These are phyloP conservation scores for Aporophyla nigra DNA, from an alignment of 2,888 invertebrate species.

Conservation along the genomic window DNA sequence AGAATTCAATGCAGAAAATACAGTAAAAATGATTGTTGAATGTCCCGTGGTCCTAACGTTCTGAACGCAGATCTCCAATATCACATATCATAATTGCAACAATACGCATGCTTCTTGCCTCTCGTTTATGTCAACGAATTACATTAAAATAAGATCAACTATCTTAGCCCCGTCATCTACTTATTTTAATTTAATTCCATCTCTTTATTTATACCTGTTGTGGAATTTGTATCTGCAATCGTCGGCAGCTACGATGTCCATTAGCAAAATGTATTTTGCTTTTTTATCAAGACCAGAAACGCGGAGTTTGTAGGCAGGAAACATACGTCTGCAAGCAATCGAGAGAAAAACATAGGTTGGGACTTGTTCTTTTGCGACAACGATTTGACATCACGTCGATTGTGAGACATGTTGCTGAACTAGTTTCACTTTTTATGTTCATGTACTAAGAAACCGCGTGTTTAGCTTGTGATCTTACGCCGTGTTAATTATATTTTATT, in stretches of 20 bases:
- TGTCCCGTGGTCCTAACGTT: slow-evolving; percentile 43
- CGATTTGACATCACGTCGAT: slow-evolving; percentile 89
- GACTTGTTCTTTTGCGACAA: slow-evolving; percentile 88
- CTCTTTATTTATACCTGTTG: slow-evolving; percentile 94
- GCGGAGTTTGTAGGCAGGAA: slow-evolving; percentile 99
- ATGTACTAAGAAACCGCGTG: slow-evolving; percentile 77
- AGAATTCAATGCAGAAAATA: slow-evolving; percentile 40
- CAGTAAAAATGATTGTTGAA: slow-evolving; percentile 11
- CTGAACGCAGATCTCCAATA: slow-evolving; percentile 83
- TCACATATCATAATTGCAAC: slow-evolving; percentile 71
- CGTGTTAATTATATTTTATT: slow-evolving; percentile 80
- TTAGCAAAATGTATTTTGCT: slow-evolving; percentile 98
- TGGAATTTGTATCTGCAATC: slow-evolving; percentile 98
- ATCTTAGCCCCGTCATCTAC: slow-evolving; percentile 75
- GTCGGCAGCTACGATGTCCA: slow-evolving; percentile 99
- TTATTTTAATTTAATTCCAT: slow-evolving; percentile 90
- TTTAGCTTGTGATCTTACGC: slow-evolving; percentile 88
- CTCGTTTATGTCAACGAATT: slow-evolving; percentile 82
- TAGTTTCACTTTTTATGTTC: slow-evolving; percentile 85
- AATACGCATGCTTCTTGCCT: slow-evolving; percentile 93
- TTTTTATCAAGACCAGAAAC: slow-evolving; percentile 99
- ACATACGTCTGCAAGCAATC: slow-evolving; percentile 97
- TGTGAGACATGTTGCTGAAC: slow-evolving; percentile 87
- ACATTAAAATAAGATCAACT: slow-evolving; percentile 88
- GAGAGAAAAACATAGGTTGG: slow-evolving; percentile 90